Evolutionary conservation across 2,113 vertebrate species (phyloP), one percentile per base, ranked within the genome.

Genomic region (Serilophus lunatus): DNA sequence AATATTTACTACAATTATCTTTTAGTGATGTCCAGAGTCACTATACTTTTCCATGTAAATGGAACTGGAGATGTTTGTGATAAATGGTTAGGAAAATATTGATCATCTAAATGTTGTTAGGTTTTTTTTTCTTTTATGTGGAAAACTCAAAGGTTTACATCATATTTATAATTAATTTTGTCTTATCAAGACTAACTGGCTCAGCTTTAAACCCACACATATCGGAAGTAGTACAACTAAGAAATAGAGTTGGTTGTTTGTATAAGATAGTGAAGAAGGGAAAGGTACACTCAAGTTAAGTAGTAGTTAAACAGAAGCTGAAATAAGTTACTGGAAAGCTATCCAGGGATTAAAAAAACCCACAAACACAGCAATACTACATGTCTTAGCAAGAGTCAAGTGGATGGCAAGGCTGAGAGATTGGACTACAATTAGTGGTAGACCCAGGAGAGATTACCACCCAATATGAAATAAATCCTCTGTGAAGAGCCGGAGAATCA

Each of bases 11-110:
- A 47, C 2, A 29, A 16, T 38, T 54, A 31, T 53, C 42, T 80
- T 69, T 65, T 61, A 82, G 6, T 0, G 0, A n/a, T 56, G 22
- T 75, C 60, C 1, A 3, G 70, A 77, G 54, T 44, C 33, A 33
- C 14, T 81, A 50, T 9, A 13, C 12, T 75, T 90, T 84, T 69
- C 72, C 25, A 13, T 18, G 24, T 68, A 95, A 71, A 53, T 70
- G 59, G 42, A 93, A 66, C 18, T 5, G 6, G 17, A 59, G 31
- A 31, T 38, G 10, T 82, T 83, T 61, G 51, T 56, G 31, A 75
- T 56, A 86, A 75, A 9, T 51, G 33, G 83, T 72, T 65, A 82
- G 44, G n/a, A 95, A 94, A 90, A 75, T 79, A 89, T 57, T 88
- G 68, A 80, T 44, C 50, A 61, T 31, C 18, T 54, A 66, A 51